Conservation (phyloP, 2,797 vertebrate genomes). For the Cheirogaleus major region DNA sequence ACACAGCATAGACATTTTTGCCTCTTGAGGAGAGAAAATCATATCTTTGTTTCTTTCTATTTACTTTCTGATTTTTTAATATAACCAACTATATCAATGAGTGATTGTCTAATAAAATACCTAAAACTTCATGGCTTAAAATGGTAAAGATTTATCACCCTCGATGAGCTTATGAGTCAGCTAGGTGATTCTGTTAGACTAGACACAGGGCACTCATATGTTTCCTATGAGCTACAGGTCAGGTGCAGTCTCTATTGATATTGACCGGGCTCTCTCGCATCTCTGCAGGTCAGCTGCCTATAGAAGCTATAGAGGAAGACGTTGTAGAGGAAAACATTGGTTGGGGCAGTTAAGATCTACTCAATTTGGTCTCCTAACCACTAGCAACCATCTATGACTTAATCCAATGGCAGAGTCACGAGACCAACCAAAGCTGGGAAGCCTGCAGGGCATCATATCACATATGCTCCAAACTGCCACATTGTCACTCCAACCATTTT, state of each 20-base stretch:
- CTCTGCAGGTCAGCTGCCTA: background rate
- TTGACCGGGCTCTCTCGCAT: background rate
- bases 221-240: background rate
- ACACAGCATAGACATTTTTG: background rate
- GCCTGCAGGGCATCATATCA: background rate
- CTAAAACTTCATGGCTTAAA: background rate
- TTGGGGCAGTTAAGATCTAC: background rate
- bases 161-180: background rate
- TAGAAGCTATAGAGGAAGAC: background rate
- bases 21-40: background rate
- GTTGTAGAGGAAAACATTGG: background rate
- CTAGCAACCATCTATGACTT: background rate
- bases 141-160: background rate
- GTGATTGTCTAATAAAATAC: background rate
- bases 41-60: background rate
- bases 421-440: background rate
- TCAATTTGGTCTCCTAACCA: background rate
- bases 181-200: background rate
- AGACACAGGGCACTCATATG: background rate
- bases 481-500: background rate
- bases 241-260: background rate
- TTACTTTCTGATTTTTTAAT: conserved; percentile 18
- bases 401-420: background rate
- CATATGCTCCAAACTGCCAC: background rate
- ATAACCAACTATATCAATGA: background rate